Evolutionary conservation across 2,888 invertebrate genomes (phyloP).

Genomic region (Hedya salicella): DNA sequence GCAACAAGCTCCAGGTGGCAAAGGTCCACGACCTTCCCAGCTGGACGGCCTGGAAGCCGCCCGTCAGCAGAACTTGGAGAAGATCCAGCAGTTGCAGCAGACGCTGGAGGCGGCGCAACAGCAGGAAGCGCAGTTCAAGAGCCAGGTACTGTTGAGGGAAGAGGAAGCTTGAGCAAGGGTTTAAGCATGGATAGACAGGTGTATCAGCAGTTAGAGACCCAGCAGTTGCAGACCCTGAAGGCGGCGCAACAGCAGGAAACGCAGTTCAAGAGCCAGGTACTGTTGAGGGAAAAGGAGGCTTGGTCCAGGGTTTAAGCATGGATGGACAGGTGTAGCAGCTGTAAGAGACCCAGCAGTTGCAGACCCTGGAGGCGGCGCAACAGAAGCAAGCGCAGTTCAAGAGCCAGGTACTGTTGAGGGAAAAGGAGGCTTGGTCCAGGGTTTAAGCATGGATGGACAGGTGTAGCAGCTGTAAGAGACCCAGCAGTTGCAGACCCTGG

Average conservation of each 20-base stretch:
- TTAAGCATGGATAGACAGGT: no score
- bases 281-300: not conserved
- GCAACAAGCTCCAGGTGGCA: slow-evolving; percentile 62
- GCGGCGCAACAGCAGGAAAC: slow-evolving; percentile 91
- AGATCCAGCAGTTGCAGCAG: slow-evolving; percentile 90
- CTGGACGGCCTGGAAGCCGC: slow-evolving; percentile 88
- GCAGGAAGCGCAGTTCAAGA: slow-evolving; percentile 90
- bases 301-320: not conserved
- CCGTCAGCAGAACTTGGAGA: slow-evolving; percentile 91
- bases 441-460: not conserved
- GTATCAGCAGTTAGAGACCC: slow-evolving; percentile 91
- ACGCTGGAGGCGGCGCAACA: slow-evolving; percentile 92
- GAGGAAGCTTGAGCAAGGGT: no score
- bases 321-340: slow-evolving; percentile 85
- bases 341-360: slow-evolving; percentile 89
- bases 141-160: slow-evolving; percentile 68
- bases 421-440: not conserved
- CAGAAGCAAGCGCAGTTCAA: slow-evolving; percentile 91
- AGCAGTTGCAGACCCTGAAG: slow-evolving; percentile 90
- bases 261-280: slow-evolving; percentile 89
- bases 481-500: slow-evolving; percentile 89
- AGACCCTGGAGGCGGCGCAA: slow-evolving; percentile 92
- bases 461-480: slow-evolving; percentile 92
- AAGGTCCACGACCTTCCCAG: slow-evolving; percentile 70
- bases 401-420: slow-evolving; percentile 74